A percentile compares a stretch with the other conserved stretches of the same genome.
phyloP scores from a whole-genome alignment of 2,113 vertebrate genomes.

The Cichladusa arquata region DNA sequence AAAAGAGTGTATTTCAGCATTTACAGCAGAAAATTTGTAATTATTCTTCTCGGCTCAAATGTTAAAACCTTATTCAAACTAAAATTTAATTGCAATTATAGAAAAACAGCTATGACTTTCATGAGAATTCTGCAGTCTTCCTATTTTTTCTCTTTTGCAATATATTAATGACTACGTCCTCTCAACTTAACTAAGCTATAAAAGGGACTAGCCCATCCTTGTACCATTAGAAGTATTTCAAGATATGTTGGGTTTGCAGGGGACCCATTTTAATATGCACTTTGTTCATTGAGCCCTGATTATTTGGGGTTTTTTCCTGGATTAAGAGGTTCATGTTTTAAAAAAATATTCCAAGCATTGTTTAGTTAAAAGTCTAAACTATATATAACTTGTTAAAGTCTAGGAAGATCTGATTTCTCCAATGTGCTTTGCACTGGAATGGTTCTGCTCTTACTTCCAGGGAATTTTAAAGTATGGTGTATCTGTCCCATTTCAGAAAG shows the following conservation, averaged over 20 bases:
- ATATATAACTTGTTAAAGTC: neutral
- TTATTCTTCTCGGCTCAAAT: neutral
- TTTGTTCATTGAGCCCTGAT: neutral
- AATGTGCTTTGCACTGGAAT: neutral
- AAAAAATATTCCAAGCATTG: neutral
- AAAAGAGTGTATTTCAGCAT: neutral
- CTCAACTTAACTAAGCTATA: neutral
- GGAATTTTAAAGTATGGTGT: neutral
- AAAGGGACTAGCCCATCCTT: neutral
- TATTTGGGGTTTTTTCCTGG: neutral
- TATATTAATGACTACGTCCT: neutral
- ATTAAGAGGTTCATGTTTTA: neutral
- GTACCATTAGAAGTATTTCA: neutral
- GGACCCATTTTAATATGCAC: neutral
- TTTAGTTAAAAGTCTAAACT: neutral
- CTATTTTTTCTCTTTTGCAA: neutral
- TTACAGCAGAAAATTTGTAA: neutral
- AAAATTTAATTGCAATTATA: neutral
- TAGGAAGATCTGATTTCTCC: neutral
- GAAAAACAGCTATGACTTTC: neutral
- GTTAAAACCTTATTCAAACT: neutral
- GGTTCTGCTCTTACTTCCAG: neutral
- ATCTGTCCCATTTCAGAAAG: neutral
- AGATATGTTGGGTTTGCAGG: neutral
- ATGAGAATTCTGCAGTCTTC: neutral